phyloP scores from a whole-genome alignment of 2,888 invertebrate species.

The Heliconius charithonia region DNA sequence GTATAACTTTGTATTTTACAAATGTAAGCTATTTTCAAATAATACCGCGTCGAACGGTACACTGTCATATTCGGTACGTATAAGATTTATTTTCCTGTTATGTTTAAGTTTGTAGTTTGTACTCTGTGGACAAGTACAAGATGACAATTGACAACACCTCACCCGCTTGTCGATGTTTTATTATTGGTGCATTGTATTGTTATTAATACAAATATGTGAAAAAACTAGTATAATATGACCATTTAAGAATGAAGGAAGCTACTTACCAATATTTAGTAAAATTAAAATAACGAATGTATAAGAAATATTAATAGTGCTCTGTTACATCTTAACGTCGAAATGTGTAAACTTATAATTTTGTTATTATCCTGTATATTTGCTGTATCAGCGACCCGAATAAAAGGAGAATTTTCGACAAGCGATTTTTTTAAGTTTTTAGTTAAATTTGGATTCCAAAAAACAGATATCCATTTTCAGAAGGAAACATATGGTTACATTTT shows the following conservation, averaged over 20 bases:
- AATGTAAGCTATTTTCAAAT: too few relatives aligned
- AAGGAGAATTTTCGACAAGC: slow-evolving; percentile 75
- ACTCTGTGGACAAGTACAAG: background rate
- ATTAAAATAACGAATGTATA: slow-evolving; percentile 17
- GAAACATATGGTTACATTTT: slow-evolving; percentile 97
- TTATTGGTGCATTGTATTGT: slow-evolving; percentile 12
- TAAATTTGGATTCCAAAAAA: slow-evolving; percentile 98
- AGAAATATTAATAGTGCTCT: slow-evolving; percentile 46
- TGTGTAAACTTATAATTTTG: slow-evolving; percentile 62
- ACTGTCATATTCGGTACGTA: too few relatives aligned
- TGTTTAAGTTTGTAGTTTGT: background rate
- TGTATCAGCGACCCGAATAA: slow-evolving; percentile 68
- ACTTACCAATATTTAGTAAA: background rate
- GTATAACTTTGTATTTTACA: too few relatives aligned
- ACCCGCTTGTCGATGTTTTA: slow-evolving; percentile 15
- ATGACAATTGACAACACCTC: slow-evolving; percentile 26
- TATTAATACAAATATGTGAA: slow-evolving; percentile 11
- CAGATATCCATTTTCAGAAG: slow-evolving; percentile 92
- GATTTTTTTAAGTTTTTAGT: slow-evolving; percentile 96
- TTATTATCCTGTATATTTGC: slow-evolving; percentile 60
- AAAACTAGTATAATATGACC: background rate
- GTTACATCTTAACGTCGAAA: slow-evolving; percentile 56
- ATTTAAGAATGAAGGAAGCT: slow-evolving; percentile 14
- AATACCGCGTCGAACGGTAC: too few relatives aligned
- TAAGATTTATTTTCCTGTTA: background rate